A percentile compares a stretch with the other conserved stretches of the same genome.
Evolutionary conservation across 1,140 invertebrate species (phyloP).

Genomic region (Cecropterus lyciades): DNA sequence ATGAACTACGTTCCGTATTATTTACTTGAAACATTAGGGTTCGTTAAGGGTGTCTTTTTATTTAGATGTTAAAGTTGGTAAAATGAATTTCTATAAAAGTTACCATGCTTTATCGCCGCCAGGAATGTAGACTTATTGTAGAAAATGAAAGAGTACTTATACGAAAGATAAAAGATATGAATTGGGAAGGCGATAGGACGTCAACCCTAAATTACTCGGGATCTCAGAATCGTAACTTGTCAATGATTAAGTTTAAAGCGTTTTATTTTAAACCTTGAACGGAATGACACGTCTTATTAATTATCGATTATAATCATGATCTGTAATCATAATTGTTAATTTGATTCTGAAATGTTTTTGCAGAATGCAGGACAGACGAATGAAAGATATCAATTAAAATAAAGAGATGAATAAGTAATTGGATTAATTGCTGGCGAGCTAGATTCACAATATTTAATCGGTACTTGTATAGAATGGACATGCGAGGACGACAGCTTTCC

Average conservation of each 20-base stretch:
- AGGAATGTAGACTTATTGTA: no score
- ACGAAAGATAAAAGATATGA: no score
- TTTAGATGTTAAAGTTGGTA: not conserved
- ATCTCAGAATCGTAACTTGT: not conserved
- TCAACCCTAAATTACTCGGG: not conserved
- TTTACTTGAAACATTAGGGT: not conserved
- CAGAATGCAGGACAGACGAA: conserved; percentile 29
- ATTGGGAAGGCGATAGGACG: conserved; percentile 1
- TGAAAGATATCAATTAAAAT: conserved; percentile 32
- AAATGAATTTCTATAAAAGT: not conserved
- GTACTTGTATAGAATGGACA: conserved; percentile 30
- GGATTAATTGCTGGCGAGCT: conserved; percentile 29
- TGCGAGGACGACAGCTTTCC: conserved; percentile 46
- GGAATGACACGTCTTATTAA: conserved; percentile 4
- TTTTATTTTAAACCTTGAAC: not conserved
- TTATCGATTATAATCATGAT: conserved; percentile 8
- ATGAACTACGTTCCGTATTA: not conserved
- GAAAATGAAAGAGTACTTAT: no score
- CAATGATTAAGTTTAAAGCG: not conserved
- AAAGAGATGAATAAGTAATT: conserved; percentile 31
- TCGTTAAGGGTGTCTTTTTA: not conserved
- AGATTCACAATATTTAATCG: conserved; percentile 34
- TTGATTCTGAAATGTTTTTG: conserved; percentile 30
- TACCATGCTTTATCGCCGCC: no score
- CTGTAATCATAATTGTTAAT: conserved; percentile 16